Evolutionary conservation across 2,113 vertebrate genomes (phyloP), one percentile per base, ranked within the genome.

Genomic region (Vireo altiloquus): DNA sequence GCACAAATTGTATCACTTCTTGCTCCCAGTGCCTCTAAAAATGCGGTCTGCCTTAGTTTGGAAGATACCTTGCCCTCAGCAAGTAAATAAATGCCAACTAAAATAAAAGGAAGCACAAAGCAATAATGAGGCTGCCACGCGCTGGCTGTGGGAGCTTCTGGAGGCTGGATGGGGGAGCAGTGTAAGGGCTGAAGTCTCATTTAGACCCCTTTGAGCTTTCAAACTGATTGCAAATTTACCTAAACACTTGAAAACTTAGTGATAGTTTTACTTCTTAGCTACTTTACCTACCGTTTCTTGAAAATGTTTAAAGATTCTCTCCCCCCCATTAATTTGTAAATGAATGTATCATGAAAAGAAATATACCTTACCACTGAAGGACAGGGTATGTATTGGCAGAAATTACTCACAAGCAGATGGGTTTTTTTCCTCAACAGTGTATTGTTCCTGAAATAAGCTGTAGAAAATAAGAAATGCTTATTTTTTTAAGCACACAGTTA

Each of bases 1-100:
- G 92, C 87, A 93, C 82, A 96, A 95, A 93, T 64, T 46, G 74
- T 94, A 85, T 95, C 75, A 1, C 40, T 79, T 20, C 77, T 87
- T 82, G 80, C 61, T 66, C 79, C 63, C 77, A 25, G 44, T 12
- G 87, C 81, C 65, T 87, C 94, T 72, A 15, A 64, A 87, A 91
- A 50, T 79, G 90, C 0, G 49, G 94, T 94, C 94, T 91, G 84
- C 87, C 57, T 76, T 72, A 65, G 82, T 80, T 79, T 75, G 82
- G 95, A 96, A 83, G 75, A 86, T 96, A 87, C 90, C 94, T 94
- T 91, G 82, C 87, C 87, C 95, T 96, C 95, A 96, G 95, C 82
- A 71, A 87, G 82, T 94, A 95, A 96, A 95, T 94, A 96, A 96
- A 94, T 3, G 92, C 96, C 96, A 96, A 94, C 44, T 42, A 89